Conservation (phyloP, 2,113 vertebrate species). For the Corythornis vintsioides region DNA sequence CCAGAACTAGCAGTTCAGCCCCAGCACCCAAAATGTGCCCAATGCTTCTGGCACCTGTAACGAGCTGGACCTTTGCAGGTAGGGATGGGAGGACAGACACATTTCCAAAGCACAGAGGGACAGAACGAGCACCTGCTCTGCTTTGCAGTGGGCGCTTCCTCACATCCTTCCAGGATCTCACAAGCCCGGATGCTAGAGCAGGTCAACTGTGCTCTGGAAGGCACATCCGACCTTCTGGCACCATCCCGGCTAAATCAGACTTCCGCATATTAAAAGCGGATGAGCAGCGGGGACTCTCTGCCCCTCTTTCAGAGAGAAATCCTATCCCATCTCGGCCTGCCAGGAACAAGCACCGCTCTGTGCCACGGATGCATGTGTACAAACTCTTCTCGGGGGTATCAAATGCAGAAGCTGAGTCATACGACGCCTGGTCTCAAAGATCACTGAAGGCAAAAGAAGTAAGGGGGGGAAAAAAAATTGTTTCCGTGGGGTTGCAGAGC, state of each 20-base stretch:
- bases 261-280: not conserved
- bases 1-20: not conserved
- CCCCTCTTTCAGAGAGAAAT: slow-evolving; percentile 29
- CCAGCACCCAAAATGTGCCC: not conserved
- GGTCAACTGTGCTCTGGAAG: not conserved
- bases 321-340: not conserved
- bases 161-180: not conserved
- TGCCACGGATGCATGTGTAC: slow-evolving; percentile 14
- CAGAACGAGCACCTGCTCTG: not conserved
- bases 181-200: not conserved
- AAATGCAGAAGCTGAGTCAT: slow-evolving; percentile 60
- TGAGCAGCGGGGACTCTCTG: not conserved
- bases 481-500: not conserved
- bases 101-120: not conserved
- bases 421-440: not conserved
- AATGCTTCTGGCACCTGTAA: not conserved
- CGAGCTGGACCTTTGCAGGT: not conserved
- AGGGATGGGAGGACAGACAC: not conserved
- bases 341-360: not conserved
- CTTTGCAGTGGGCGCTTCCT: not conserved
- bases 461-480: not conserved
- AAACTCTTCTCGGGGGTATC: slow-evolving; percentile 15
- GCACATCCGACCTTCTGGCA: not conserved
- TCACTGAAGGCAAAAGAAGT: not conserved
- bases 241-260: not conserved